Base-by-base conservation (phyloP, 2,797 vertebrate species). In the Bradypodion pumilum region DNA sequence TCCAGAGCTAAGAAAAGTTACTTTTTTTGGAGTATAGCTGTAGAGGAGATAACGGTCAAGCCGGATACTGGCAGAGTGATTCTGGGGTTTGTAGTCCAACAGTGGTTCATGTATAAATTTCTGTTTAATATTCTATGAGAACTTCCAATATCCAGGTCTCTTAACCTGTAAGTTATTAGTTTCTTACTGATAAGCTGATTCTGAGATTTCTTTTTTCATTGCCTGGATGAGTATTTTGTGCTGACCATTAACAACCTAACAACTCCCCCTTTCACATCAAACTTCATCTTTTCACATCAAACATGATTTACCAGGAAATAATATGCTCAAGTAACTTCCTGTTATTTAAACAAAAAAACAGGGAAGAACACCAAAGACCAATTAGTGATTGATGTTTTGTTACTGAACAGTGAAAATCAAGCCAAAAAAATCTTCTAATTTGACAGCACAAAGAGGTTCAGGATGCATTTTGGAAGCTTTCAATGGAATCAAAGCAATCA, bases 301-400 rank as follows among this genome's bases (percentile, higher is more conserved):
- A 74, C 21, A 62, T 44, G 23, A 59, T 83, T 69, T 49, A 82
- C 70, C 49, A 68, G 49, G 62, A 75, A 76, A 83, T 52, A 83
- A 84, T 37, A 40, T 49, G 52, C n/a, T 70, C 74, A 84, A 35
- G 52, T 46, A 70, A 37, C 19, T 13, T 19, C n/a, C 25, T 23
- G 56, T 66, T 40, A 19, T n/a, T n/a, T 37, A 49, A n/a, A n/a
- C n/a, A n/a, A 70, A 80, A 29, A 29, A 80, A 42, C 2, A 4
- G 37, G 2, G 21, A 27, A 13, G 1, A 27, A 49, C 19, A 63
- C 21, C 27, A 19, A 62, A 44, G 37, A 25, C 25, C 8, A 83
- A 66, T 69, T 66, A 46, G 52, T 62, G n/a, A 4, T 6, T 15
- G 46, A 80, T 80, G 37, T 56, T 42, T 35, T 42, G 46, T 80